Percentiles rank a stretch among this genome's conserved stretches.
phyloP scores from a whole-genome alignment of 2,888 invertebrate genomes.

The Leucophenga montana region DNA sequence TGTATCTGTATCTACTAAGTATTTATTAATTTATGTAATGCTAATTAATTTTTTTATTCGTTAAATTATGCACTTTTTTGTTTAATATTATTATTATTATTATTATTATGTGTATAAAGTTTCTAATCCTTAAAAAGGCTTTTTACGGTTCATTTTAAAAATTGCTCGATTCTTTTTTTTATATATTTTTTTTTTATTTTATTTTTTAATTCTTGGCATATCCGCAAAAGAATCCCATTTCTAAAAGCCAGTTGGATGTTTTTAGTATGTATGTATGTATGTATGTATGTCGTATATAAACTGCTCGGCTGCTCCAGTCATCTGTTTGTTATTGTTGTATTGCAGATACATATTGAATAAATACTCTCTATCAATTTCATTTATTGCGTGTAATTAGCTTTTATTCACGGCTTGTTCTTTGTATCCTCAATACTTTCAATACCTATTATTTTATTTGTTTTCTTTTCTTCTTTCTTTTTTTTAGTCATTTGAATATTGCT shows the following conservation, averaged over 20 bases:
- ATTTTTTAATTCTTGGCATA: background rate
- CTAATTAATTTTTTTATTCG: conserved; percentile 19
- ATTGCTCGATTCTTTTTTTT: background rate
- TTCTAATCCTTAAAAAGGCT: conserved; percentile 52
- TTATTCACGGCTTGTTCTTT: too few species aligned
- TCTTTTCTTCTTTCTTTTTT: too few species aligned
- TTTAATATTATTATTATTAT: conserved; percentile 19
- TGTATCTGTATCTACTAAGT: conserved; percentile 24
- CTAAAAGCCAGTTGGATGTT: conserved; percentile 12
- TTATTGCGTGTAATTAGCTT: too few species aligned
- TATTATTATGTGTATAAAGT: conserved; percentile 48
- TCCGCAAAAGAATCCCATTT: background rate
- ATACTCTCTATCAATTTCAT: too few species aligned
- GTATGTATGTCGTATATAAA: too few species aligned
- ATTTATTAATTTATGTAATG: background rate
- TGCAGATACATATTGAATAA: too few species aligned
- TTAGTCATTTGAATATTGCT: too few species aligned
- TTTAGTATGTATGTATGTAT: background rate
- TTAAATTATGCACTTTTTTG: background rate
- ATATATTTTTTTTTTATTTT: background rate
- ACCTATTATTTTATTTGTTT: too few species aligned
- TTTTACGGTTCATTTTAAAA: conserved; percentile 14
- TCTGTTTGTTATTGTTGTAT: too few species aligned
- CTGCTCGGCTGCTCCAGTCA: too few species aligned
- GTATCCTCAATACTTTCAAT: too few species aligned